Percentiles rank a stretch among this genome's conserved stretches.
Evolutionary conservation across 2,888 invertebrate genomes (phyloP).

Genomic region (Drosophila phalerata): DNA sequence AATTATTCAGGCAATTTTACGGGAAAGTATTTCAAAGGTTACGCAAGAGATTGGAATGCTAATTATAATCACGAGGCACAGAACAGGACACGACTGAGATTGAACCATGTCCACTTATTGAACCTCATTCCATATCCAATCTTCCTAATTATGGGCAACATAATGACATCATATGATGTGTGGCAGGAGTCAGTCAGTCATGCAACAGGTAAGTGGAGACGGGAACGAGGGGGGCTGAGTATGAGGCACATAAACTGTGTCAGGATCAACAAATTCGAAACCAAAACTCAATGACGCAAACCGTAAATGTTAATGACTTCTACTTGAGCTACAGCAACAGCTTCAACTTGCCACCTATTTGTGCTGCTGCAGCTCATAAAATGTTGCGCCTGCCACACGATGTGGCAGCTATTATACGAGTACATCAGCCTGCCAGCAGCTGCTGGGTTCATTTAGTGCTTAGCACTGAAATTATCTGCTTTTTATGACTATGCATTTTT

Average conservation of each 20-base stretch:
- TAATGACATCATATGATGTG: slow-evolving; percentile 42
- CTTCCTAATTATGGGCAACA: slow-evolving; percentile 50
- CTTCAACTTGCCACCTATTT: slow-evolving; percentile 30
- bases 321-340: slow-evolving; percentile 6
- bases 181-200: slow-evolving; percentile 18
- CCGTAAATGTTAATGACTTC: slow-evolving; percentile 66
- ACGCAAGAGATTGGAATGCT: slow-evolving; percentile 3
- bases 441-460: slow-evolving; percentile 3
- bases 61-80: not conserved
- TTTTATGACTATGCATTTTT: slow-evolving; percentile 35
- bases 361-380: slow-evolving; percentile 60
- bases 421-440: slow-evolving; percentile 1
- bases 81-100: not conserved
- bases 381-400: slow-evolving; percentile 27
- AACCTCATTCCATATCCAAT: not conserved
- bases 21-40: slow-evolving; percentile 30
- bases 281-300: slow-evolving; percentile 59
- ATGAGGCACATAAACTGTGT: slow-evolving; percentile 8
- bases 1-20: slow-evolving; percentile 26
- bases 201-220: slow-evolving; percentile 53
- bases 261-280: slow-evolving; percentile 37
- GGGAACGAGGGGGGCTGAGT: not conserved
- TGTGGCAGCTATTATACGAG: slow-evolving; percentile 9
- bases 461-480: slow-evolving; percentile 28
- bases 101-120: slow-evolving; percentile 23